Base-by-base conservation (phyloP, 2,888 invertebrate species). In the Spialia ferax region DNA sequence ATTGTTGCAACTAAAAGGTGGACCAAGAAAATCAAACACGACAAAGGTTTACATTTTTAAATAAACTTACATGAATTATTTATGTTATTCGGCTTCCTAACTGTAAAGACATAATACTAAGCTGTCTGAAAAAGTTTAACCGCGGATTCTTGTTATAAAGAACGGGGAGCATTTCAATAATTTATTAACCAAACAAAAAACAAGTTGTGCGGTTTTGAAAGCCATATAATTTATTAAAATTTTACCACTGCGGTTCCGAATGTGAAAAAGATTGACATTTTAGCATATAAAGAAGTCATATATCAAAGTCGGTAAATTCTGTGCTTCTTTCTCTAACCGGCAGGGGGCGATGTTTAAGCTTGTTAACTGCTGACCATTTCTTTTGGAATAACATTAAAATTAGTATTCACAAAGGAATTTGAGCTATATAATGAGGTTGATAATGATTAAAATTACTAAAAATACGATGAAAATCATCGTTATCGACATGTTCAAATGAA, bases 21-120 rank as follows among this genome's bases (percentile, higher is more conserved):
- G 59, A 38, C 38, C 65, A 26, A 4, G 18, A 20, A 52, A 26
- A 38, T 20, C 38, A 54, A 20, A 54, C 63, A 45, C 56, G 57
- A 65, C 57, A 65, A 23, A 59, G 50, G 65, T 52, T 57, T 50
- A 22, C 32, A 48, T 57, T 65, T 62, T 59, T 63, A 38, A 55
- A 63, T 70, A 70, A 15, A 15, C 38, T n/a, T 77, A 73, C 71
- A 83, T 84, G 80, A 79, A 84, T 84, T 75, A 82, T 84, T 80
- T 75, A 83, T 81, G 63, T 72, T 71, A 60, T 72, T n/a, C 65
- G 70, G 73, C 73, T 69, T 70, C 68, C 66, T 83, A 84, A 84
- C 84, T 82, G 82, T 82, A 79, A 74, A 79, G 62, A 61, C 52
- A 62, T 22, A 38, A 38, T 29, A 52, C 20, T 52, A 42, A 52